A percentile compares a stretch with the other conserved stretches of the same genome.
phyloP scores from a whole-genome alignment of 1,140 invertebrate genomes.

The Drosophila fuyamai region DNA sequence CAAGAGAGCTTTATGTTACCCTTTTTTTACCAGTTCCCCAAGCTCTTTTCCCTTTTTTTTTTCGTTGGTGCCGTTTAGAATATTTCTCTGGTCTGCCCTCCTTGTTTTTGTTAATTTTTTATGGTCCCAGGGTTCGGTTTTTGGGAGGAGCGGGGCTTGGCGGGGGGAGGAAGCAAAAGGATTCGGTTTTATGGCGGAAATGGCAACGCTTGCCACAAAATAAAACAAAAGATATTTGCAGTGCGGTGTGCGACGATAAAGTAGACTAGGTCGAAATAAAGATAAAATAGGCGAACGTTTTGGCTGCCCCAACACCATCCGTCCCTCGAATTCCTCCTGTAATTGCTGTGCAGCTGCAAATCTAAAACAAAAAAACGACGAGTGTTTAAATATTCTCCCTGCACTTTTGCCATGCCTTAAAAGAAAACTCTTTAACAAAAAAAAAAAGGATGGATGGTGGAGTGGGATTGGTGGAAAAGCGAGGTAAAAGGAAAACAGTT shows the following conservation, averaged over 20 bases:
- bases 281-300: slow-evolving; percentile 73
- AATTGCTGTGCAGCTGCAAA: slow-evolving; percentile 68
- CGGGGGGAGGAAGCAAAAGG: slow-evolving; percentile 16
- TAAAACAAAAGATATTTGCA: slow-evolving; percentile 72
- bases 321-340: slow-evolving; percentile 36
- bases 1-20: slow-evolving; percentile 57
- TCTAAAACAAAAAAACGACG: slow-evolving; percentile 36
- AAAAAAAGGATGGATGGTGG: neutral
- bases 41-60: slow-evolving; percentile 9
- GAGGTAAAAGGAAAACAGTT: slow-evolving; percentile 48
- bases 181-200: slow-evolving; percentile 75
- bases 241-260: slow-evolving; percentile 66
- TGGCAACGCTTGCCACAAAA: slow-evolving; percentile 79
- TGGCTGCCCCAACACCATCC: slow-evolving; percentile 12
- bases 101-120: slow-evolving; percentile 79
- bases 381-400: slow-evolving; percentile 47
- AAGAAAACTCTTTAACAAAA: slow-evolving; percentile 22
- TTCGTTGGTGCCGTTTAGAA: slow-evolving; percentile 59
- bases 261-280: slow-evolving; percentile 80
- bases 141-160: neutral
- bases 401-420: slow-evolving; percentile 25
- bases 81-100: slow-evolving; percentile 55
- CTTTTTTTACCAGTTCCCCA: slow-evolving; percentile 23
- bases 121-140: slow-evolving; percentile 55
- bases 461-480: neutral